Evolutionary conservation across 2,113 vertebrate species (phyloP), one percentile per base, ranked within the genome.

Genomic region (Morone saxatilis): DNA sequence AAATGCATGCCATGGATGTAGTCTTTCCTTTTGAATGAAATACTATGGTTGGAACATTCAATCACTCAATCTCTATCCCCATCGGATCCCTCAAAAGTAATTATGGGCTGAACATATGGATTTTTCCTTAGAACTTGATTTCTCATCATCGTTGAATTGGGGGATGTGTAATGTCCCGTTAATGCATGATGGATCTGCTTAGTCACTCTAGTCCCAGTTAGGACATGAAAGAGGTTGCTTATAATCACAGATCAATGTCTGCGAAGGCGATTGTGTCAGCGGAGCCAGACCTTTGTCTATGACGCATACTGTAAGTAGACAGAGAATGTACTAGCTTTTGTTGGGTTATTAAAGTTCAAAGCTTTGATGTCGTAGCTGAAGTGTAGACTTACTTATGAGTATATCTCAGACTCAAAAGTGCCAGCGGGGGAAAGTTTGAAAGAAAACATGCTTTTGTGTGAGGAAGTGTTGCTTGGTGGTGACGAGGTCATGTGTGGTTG

Each of bases 181-280:
- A 88, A 87, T 40, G 76, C 81, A 84, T 90, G 91, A 93, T 92
- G 90, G 91, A 93, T 94, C 83, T 81, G 71, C 80, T 89, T 92
- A 88, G 83, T 88, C 71, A 83, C 80, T 82, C 56, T 57, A 7
- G n/a, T 88, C 86, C 84, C 89, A 79, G 86, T 83, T 80, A 88
- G 86, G 81, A 91, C 87, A 88, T 79, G 77, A 81, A 87, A 87
- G 79, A 67, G 78, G 67, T 84, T 89, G 90, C 89, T 90, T 89
- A 87, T 81, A 89, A 91, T 93, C 88, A 91, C 89, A 86, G 91
- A 93, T 92, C 90, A 88, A 92, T 93, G 87, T 79, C 76, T 69
- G 77, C n/a, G 76, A 84, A 81, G 77, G 47, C 74, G 22, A 67
- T 65, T 75, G 60, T 81, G 84, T 84, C 70, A 63, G 77, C 11